Evolutionary conservation across 2,888 invertebrate species (phyloP).

Genomic region (Thysanoteuthis rhombus): DNA sequence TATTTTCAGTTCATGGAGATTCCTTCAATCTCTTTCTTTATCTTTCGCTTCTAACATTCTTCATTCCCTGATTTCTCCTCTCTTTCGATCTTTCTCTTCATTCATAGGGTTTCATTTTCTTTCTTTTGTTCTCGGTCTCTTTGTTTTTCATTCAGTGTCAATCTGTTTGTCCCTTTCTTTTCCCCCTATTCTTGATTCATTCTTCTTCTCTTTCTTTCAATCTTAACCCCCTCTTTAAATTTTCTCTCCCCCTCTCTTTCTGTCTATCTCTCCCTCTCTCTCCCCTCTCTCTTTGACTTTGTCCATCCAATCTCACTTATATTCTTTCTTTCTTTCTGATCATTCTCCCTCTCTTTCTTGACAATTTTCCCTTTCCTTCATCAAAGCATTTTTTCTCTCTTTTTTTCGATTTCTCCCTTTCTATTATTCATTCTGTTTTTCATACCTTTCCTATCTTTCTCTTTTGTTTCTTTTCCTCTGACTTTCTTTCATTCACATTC

Average conservation of each 20-base stretch:
- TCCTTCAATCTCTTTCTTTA: neutral
- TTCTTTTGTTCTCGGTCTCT: neutral
- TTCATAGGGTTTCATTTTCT: neutral
- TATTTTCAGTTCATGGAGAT: neutral
- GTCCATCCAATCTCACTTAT: no score
- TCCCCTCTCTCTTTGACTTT: neutral
- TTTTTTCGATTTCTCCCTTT: neutral
- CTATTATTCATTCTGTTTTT: neutral
- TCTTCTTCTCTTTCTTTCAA: no score
- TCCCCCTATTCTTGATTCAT: no score
- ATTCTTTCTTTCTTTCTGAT: neutral
- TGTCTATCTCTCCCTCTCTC: neutral
- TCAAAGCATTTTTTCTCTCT: neutral
- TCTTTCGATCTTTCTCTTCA: neutral
- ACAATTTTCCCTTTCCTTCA: neutral
- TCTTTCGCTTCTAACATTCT: neutral
- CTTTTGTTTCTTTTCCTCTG: neutral
- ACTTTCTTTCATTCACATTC: accelerated
- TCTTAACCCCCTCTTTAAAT: neutral
- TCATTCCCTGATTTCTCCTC: neutral
- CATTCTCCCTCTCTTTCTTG: neutral
- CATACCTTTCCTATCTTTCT: neutral
- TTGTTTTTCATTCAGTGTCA: no score
- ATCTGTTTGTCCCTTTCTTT: no score
- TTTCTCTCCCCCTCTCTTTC: neutral